Percentiles rank a stretch among this genome's conserved stretches.
These are phyloP conservation scores for Camponotus vicinus DNA, from an alignment of 1,140 invertebrate genomes.

Conservation along the genomic window DNA sequence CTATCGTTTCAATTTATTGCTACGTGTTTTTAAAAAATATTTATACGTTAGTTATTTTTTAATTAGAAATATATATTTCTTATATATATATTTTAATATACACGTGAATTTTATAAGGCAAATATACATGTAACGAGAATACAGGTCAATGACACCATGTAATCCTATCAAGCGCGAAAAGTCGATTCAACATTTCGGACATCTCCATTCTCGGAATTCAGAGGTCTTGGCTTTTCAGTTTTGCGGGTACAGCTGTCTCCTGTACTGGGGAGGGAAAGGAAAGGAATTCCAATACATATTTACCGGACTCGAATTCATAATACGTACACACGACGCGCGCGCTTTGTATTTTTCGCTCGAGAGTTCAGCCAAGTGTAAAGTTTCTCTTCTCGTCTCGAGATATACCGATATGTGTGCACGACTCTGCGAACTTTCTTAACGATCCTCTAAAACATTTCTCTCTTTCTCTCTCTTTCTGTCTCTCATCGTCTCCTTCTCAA, in stretches of 20 bases:
- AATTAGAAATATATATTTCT: not conserved
- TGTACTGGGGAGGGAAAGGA: not conserved
- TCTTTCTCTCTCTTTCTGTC: not conserved
- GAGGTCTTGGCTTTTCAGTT: constrained; percentile 55
- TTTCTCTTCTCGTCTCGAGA: constrained; percentile 60
- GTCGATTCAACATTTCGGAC: not conserved
- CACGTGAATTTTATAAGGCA: not conserved
- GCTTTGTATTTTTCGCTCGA: constrained; percentile 18
- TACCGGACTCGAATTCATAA: constrained; percentile 40
- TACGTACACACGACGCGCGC: not conserved
- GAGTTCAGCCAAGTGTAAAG: constrained; percentile 58
- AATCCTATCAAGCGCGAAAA: not conserved
- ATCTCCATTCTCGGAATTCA: not conserved
- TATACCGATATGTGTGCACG: constrained; percentile 43
- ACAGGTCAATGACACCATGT: constrained; percentile 11
- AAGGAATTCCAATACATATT: constrained; percentile 35
- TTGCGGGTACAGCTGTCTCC: not conserved
- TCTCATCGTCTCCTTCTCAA: not conserved
- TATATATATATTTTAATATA: not conserved
- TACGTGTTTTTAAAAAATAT: not conserved
- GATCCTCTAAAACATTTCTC: constrained; percentile 57
- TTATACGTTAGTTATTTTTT: not conserved
- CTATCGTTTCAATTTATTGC: not conserved
- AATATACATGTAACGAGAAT: not conserved
- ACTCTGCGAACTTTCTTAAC: constrained; percentile 57